Evolutionary conservation across 2,888 invertebrate genomes (phyloP).

Genomic region (Copidosoma aretas): DNA sequence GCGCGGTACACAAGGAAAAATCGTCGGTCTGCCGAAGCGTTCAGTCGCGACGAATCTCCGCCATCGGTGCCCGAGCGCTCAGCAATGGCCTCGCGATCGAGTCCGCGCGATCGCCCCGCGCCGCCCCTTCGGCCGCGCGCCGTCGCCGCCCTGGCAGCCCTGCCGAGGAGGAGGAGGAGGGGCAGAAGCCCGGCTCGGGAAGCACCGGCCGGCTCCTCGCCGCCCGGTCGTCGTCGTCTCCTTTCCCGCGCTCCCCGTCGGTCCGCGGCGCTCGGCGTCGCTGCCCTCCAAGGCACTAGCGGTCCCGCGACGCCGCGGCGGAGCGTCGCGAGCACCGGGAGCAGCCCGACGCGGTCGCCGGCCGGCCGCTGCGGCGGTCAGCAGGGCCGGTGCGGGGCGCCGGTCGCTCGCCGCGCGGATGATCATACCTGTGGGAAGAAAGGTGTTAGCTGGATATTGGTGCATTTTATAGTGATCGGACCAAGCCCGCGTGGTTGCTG

Average conservation of each 20-base stretch:
- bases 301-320: not conserved
- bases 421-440: constrained; percentile 40
- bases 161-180: not conserved
- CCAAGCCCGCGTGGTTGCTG: too few relatives aligned
- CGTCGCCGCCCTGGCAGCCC: not conserved
- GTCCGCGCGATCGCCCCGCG: too few relatives aligned
- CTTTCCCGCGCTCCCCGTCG: constrained; percentile 5
- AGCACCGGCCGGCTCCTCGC: not conserved
- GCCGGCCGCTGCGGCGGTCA: constrained; percentile 11
- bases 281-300: constrained; percentile 34
- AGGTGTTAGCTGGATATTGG: too few relatives aligned
- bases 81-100: too few relatives aligned
- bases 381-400: constrained; percentile 18
- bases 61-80: too few relatives aligned
- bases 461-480: too few relatives aligned
- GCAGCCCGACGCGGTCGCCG: constrained; percentile 6
- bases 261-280: constrained; percentile 16
- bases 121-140: too few relatives aligned
- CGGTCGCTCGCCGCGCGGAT: constrained; percentile 22
- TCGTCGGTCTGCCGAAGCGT: too few relatives aligned
- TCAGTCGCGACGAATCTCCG: too few relatives aligned
- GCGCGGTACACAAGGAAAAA: too few relatives aligned
- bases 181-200: not conserved
- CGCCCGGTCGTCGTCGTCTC: not conserved
- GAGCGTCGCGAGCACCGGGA: not conserved